Evolutionary conservation across 2,113 vertebrate genomes (phyloP).

Genomic region (Limanda limanda): DNA sequence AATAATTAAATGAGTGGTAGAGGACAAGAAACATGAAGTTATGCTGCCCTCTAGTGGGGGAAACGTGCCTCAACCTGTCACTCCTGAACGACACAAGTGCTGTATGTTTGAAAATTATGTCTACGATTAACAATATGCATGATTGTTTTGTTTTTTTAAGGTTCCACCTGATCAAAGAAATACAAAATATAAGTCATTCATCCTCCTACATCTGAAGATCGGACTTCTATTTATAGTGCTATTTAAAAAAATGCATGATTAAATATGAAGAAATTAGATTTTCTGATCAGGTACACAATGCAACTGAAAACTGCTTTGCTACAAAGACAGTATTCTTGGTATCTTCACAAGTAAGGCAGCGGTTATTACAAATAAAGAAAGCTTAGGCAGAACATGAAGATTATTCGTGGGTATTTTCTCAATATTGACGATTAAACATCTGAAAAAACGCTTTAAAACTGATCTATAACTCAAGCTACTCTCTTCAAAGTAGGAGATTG

Average conservation of each 20-base stretch:
- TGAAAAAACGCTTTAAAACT: background rate
- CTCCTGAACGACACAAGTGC: background rate
- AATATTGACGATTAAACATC: background rate
- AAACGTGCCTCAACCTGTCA: background rate
- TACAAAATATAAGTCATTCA: background rate
- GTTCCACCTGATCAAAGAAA: too few species aligned
- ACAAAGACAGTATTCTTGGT: background rate
- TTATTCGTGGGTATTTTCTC: background rate
- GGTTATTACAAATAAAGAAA: background rate
- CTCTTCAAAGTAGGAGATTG: background rate
- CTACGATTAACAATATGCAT: background rate
- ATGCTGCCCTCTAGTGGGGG: slow-evolving; percentile 72
- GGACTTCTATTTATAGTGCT: background rate
- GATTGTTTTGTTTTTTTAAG: background rate
- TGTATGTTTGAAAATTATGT: background rate
- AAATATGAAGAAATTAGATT: background rate
- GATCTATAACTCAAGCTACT: too few species aligned
- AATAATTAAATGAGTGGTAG: too few species aligned
- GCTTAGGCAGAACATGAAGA: background rate
- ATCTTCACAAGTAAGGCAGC: background rate
- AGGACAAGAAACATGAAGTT: slow-evolving; percentile 10
- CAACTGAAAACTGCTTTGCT: too few species aligned
- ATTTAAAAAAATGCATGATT: background rate
- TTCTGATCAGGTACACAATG: background rate
- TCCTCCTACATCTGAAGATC: background rate